Percentiles rank a stretch among this genome's conserved stretches.
Evolutionary conservation across 2,888 invertebrate genomes (phyloP).

Genomic region (Drosophila gaucha): DNA sequence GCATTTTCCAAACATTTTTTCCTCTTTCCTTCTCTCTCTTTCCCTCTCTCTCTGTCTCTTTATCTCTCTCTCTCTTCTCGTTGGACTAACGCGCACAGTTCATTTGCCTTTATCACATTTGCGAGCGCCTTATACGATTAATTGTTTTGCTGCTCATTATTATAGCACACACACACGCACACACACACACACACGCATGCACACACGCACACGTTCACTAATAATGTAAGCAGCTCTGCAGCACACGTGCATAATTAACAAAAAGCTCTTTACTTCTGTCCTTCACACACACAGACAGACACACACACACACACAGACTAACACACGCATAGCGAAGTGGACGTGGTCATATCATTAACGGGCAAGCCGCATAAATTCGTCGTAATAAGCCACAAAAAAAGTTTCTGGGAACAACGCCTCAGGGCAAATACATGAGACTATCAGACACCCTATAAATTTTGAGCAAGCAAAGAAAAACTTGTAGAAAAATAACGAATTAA

Average conservation of each 20-base stretch:
- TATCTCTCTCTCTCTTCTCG: slow-evolving; percentile 27
- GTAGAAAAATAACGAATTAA: not conserved
- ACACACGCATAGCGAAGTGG: slow-evolving; percentile 11
- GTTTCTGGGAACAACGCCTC: not conserved
- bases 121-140: slow-evolving; percentile 59
- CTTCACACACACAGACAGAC: not conserved
- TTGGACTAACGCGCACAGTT: slow-evolving; percentile 32
- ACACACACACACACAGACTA: not conserved
- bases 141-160: slow-evolving; percentile 65
- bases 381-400: slow-evolving; percentile 30
- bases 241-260: slow-evolving; percentile 69
- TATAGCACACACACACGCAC: slow-evolving; percentile 44
- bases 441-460: not conserved
- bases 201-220: slow-evolving; percentile 35
- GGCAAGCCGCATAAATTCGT: slow-evolving; percentile 65
- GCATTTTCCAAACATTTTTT: slow-evolving; percentile 44
- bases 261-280: slow-evolving; percentile 25
- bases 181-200: slow-evolving; percentile 6
- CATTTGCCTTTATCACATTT: slow-evolving; percentile 61
- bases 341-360: slow-evolving; percentile 70
- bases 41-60: not conserved
- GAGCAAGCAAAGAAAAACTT: not conserved
- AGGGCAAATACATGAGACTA: not conserved
- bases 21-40: not conserved
- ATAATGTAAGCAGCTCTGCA: slow-evolving; percentile 52